Conservation (phyloP, 2,888 invertebrate species). For the Dynastes grantii region DNA sequence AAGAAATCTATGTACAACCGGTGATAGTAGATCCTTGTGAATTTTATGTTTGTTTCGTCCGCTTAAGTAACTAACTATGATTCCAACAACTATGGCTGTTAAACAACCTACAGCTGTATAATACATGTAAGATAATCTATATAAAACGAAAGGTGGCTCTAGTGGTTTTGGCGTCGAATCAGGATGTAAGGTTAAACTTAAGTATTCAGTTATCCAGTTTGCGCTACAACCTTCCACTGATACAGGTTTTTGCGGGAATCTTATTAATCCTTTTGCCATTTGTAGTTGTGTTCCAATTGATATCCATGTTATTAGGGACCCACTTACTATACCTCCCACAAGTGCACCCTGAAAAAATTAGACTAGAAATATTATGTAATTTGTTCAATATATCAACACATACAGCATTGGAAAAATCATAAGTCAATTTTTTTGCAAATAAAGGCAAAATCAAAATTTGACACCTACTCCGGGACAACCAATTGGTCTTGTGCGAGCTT, state of each 20-base stretch:
- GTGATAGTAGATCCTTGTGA: conserved; percentile 78
- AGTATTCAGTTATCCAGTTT: conserved; percentile 66
- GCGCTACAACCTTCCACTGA: conserved; percentile 75
- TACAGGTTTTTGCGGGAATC: conserved; percentile 76
- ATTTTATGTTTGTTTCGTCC: conserved; percentile 76
- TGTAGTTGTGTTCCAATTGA: conserved; percentile 81
- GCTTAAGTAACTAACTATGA: conserved; percentile 80
- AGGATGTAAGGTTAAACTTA: conserved; percentile 60
- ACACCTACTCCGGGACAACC: too few species aligned
- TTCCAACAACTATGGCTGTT: conserved; percentile 78
- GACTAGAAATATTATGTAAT: too few species aligned
- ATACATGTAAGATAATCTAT: conserved; percentile 84
- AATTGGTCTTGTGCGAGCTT: too few species aligned
- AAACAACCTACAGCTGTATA: conserved; percentile 83
- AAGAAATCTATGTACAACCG: conserved; percentile 75
- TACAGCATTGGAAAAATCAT: too few species aligned
- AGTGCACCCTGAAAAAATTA: conserved; percentile 75
- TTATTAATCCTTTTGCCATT: conserved; percentile 77
- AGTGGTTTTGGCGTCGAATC: conserved; percentile 55
- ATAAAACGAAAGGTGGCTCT: conserved; percentile 77
- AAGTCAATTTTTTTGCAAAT: too few species aligned
- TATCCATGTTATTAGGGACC: conserved; percentile 79
- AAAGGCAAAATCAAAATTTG: too few species aligned
- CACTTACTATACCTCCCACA: conserved; percentile 76
- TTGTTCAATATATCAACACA: too few species aligned